Percentiles rank a stretch among this genome's conserved stretches.
phyloP scores from a whole-genome alignment of 2,113 vertebrate genomes.

The Hylia prasina region DNA sequence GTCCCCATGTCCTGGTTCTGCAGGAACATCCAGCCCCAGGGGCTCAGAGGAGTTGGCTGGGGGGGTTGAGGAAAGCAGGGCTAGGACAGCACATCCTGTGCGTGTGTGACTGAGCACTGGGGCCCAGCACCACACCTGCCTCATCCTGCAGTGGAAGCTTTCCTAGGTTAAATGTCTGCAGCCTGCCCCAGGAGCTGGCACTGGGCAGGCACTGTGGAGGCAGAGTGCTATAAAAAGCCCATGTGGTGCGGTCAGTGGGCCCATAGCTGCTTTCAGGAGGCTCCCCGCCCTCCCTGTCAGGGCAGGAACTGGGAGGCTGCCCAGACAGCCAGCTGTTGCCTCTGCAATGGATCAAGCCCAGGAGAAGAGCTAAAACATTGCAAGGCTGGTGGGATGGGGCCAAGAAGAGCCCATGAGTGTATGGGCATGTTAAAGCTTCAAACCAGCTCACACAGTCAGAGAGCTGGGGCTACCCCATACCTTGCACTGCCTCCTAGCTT shows the following conservation, averaged over 20 bases:
- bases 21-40: background rate
- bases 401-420: background rate
- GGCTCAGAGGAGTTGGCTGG: background rate
- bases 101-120: fast-evolving
- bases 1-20: background rate
- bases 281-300: background rate
- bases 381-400: background rate
- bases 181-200: background rate
- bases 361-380: background rate
- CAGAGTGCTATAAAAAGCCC: background rate
- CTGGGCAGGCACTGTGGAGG: background rate
- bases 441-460: background rate
- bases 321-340: background rate
- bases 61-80: background rate
- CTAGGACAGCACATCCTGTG: background rate
- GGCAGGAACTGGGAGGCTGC: background rate
- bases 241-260: background rate
- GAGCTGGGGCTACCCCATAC: conserved; percentile 34
- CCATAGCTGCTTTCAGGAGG: background rate
- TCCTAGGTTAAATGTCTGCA: background rate
- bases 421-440: background rate
- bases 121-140: background rate
- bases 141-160: fast-evolving
- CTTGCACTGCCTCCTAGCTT: conserved; percentile 87
- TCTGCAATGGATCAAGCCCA: background rate